A percentile compares a stretch with the other conserved stretches of the same genome.
Conservation (phyloP, 2,113 vertebrate genomes). For the Bubo bubo region DNA sequence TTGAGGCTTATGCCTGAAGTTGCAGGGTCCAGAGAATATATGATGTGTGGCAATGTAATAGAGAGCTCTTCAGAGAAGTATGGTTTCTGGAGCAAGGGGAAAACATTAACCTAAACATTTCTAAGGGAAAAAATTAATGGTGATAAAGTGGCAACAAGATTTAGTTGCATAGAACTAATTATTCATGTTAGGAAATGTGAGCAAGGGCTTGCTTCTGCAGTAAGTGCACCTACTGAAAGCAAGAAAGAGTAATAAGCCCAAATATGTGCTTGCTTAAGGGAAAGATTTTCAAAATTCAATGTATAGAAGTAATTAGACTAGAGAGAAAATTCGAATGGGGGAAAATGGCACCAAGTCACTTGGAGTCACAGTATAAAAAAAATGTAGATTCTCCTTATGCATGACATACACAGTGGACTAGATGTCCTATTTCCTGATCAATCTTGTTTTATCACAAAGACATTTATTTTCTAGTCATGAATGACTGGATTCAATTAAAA, state of each 20-base stretch:
- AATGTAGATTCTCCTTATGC: not conserved
- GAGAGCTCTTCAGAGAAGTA: not conserved
- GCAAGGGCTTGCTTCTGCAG: slow-evolving; percentile 29
- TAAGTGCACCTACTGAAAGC: slow-evolving; percentile 17
- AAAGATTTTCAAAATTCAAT: not conserved
- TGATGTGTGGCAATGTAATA: not conserved
- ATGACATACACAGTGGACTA: not conserved
- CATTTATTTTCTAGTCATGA: not conserved
- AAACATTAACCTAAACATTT: slow-evolving; percentile 35
- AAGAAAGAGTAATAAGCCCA: not conserved
- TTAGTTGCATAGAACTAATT: slow-evolving; percentile 28
- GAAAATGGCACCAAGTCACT: not conserved
- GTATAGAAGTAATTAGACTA: not conserved
- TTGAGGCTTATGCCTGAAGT: not conserved
- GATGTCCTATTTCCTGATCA: not conserved
- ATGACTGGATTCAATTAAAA: slow-evolving; percentile 23
- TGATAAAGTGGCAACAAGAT: slow-evolving; percentile 41
- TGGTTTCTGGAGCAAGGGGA: not conserved
- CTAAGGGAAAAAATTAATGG: slow-evolving; percentile 21
- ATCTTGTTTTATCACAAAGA: not conserved
- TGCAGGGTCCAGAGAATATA: not conserved
- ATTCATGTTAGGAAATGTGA: slow-evolving; percentile 10
- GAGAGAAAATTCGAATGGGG: not conserved
- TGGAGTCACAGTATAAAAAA: not conserved
- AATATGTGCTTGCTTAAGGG: not conserved